Evolutionary conservation across 2,113 vertebrate genomes (phyloP).

Genomic region (Danionella cerebrum): DNA sequence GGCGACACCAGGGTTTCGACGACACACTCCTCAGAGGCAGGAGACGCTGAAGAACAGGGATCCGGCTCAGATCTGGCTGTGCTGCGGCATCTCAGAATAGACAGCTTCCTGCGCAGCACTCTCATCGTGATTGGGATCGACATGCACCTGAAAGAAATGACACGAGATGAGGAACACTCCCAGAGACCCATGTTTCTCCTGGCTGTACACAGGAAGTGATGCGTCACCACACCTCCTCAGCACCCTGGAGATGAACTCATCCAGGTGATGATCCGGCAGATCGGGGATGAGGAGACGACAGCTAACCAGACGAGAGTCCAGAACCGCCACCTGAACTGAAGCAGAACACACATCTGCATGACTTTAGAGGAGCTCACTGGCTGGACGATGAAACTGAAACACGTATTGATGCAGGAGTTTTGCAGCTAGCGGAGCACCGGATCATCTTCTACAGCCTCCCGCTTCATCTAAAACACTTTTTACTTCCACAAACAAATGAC

Average conservation of each 20-base stretch:
- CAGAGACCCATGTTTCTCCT: no score
- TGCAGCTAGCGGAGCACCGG: no score
- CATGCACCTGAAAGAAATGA: slow-evolving; percentile 60
- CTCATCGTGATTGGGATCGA: slow-evolving; percentile 73
- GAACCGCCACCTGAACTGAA: slow-evolving; percentile 67
- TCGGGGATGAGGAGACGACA: slow-evolving; percentile 60
- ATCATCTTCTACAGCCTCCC: no score
- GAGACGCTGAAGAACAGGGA: no score
- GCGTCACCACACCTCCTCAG: slow-evolving; percentile 68
- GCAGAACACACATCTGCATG: neutral
- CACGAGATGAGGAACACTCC: no score
- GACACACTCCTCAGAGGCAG: no score
- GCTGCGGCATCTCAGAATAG: slow-evolving; percentile 16
- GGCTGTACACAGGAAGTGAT: no score
- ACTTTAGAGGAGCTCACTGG: neutral
- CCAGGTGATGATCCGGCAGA: slow-evolving; percentile 39
- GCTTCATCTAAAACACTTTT: no score
- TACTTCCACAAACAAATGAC: no score
- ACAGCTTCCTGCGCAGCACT: slow-evolving; percentile 54
- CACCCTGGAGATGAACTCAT: slow-evolving; percentile 58
- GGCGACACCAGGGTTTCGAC: no score
- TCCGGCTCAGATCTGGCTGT: no score
- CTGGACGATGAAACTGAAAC: neutral
- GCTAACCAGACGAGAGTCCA: slow-evolving; percentile 52
- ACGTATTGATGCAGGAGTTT: no score